These are phyloP conservation scores for Pangasius mekongensis DNA, from an alignment of 2,797 vertebrate genomes.

Conservation along the genomic window DNA sequence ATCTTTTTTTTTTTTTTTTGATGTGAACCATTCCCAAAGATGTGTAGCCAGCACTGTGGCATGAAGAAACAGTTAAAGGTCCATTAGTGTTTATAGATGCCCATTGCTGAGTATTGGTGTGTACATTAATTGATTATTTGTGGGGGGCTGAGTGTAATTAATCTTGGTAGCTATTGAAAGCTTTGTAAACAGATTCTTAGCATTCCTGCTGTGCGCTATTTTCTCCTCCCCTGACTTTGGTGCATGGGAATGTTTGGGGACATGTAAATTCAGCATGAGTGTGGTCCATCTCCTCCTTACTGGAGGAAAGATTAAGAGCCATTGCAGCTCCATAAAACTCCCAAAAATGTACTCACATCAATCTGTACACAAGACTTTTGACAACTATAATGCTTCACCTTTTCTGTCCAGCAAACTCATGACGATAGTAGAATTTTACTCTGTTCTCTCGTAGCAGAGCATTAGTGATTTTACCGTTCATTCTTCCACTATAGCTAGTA, in stretches of 20 bases:
- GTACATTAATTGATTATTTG: conserved; percentile 47
- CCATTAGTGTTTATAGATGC: conserved; percentile 29
- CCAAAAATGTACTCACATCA: conserved; percentile 41
- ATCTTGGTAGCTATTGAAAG: conserved; percentile 54
- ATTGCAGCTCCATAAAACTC: conserved; percentile 22
- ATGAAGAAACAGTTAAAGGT: conserved; percentile 37
- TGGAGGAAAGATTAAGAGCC: conserved; percentile 43
- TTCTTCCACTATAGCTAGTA: conserved; percentile 36
- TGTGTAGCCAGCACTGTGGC: conserved; percentile 17
- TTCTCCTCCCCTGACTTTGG: conserved; percentile 50
- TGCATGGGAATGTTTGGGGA: conserved; percentile 51
- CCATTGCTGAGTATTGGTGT: conserved; percentile 17
- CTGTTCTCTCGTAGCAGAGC: conserved; percentile 26
- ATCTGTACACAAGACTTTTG: conserved; percentile 34
- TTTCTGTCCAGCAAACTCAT: conserved; percentile 14
- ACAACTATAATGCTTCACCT: conserved; percentile 24
- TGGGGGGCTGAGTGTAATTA: conserved; percentile 46
- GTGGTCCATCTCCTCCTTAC: conserved; percentile 40
- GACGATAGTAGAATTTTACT: neutral
- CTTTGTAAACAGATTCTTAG: conserved; percentile 49
- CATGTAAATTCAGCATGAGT: conserved; percentile 48
- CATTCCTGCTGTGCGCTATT: conserved; percentile 44
- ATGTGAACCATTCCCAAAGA: conserved; percentile 35
- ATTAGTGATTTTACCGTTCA: conserved; percentile 53
- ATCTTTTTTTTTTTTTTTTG: conserved; percentile 4